Percentiles rank a stretch among this genome's conserved stretches.
Evolutionary conservation across 1,140 invertebrate genomes (phyloP).

Genomic region (Drosophila teissieri): DNA sequence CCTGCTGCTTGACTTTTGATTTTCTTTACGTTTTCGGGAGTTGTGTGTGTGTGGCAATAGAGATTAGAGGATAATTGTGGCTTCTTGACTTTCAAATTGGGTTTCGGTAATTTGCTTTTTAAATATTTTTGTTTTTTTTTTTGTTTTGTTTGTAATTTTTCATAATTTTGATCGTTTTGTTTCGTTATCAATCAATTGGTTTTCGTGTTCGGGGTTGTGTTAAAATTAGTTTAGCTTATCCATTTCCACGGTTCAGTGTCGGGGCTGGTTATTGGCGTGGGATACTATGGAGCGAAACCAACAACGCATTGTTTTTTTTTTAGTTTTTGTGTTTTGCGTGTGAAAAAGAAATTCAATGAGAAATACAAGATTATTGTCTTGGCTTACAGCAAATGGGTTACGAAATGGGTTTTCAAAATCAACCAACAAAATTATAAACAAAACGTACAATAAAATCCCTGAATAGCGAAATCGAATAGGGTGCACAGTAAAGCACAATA

Average conservation of each 20-base stretch:
- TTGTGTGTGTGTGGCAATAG: not conserved
- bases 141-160: conserved; percentile 28
- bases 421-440: conserved; percentile 9
- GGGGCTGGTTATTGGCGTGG: conserved; percentile 92
- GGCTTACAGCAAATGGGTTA: conserved; percentile 13
- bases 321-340: conserved; percentile 21
- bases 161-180: conserved; percentile 27
- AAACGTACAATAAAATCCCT: conserved; percentile 5
- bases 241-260: conserved; percentile 94
- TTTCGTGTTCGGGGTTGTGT: conserved; percentile 1
- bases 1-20: conserved; percentile 21
- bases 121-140: conserved; percentile 4
- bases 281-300: conserved; percentile 86
- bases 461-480: not conserved
- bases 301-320: conserved; percentile 27
- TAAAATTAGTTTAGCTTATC: conserved; percentile 85
- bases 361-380: conserved; percentile 70
- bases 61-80: conserved; percentile 26
- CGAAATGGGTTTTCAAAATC: conserved; percentile 4
- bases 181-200: conserved; percentile 24
- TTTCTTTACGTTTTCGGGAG: not conserved
- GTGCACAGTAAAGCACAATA: conserved; percentile 4
- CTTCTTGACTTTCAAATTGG: conserved; percentile 17
- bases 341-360: conserved; percentile 72
- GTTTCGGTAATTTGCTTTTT: conserved; percentile 23